These are phyloP conservation scores for Acleris literana DNA, from an alignment of 2,888 invertebrate species.

Conservation along the genomic window DNA sequence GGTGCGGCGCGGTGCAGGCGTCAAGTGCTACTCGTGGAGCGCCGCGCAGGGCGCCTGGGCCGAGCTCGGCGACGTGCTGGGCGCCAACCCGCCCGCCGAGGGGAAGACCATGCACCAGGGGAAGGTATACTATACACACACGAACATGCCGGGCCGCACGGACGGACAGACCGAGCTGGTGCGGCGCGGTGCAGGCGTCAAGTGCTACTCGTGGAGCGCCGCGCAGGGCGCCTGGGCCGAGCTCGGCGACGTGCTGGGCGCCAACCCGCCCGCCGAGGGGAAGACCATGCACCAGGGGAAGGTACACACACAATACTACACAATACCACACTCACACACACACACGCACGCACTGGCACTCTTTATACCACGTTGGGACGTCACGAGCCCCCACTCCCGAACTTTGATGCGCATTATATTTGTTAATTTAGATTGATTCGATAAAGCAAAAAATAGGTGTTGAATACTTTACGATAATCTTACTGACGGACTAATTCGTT, in stretches of 20 bases:
- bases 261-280: conserved; percentile 87
- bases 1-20: conserved; percentile 87
- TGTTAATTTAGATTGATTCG: too few species aligned
- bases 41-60: conserved; percentile 88
- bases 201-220: conserved; percentile 91
- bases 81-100: conserved; percentile 87
- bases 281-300: conserved; percentile 86
- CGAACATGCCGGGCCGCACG: conserved; percentile 85
- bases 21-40: conserved; percentile 92
- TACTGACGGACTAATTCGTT: too few species aligned
- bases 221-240: conserved; percentile 89
- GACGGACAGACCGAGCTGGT: conserved; percentile 95
- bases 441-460: too few species aligned
- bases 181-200: conserved; percentile 86
- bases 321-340: too few species aligned
- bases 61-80: conserved; percentile 95
- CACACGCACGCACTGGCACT: too few species aligned
- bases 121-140: conserved; percentile 79
- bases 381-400: too few species aligned
- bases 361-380: too few species aligned
- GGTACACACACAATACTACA: too few species aligned
- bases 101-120: conserved; percentile 93
- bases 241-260: conserved; percentile 95
- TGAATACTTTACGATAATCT: too few species aligned
- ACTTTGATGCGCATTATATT: too few species aligned